Conservation (phyloP, 2,797 vertebrate species). For the Dipus sagitta region DNA sequence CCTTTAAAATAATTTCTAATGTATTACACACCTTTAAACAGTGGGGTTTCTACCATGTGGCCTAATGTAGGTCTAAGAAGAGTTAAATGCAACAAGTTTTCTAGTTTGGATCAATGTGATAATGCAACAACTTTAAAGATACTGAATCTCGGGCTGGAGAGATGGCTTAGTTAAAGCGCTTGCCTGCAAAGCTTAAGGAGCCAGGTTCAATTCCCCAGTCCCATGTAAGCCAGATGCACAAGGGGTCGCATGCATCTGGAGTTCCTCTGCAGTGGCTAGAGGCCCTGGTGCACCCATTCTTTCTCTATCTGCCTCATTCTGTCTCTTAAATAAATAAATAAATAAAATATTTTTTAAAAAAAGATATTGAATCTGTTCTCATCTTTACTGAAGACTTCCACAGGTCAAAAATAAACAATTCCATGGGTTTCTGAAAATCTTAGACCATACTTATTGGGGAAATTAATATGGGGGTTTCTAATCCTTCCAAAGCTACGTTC, state of each 20-base stretch:
- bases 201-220: no score
- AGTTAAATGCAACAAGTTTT: slow-evolving; percentile 23
- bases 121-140: slow-evolving; percentile 25
- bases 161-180: no score
- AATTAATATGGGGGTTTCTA: not conserved
- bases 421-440: not conserved
- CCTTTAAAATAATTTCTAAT: not conserved
- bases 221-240: no score
- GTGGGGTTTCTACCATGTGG: not conserved
- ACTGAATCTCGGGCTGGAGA: not conserved
- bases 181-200: no score
- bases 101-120: slow-evolving; percentile 56
- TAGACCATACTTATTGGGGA: not conserved
- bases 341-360: no score
- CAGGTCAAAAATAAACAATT: slow-evolving; percentile 50
- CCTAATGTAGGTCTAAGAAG: slow-evolving; percentile 10
- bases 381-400: not conserved
- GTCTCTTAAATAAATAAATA: no score
- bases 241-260: no score
- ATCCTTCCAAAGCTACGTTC: not conserved
- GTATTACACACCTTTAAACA: not conserved
- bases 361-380: not conserved
- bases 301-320: no score
- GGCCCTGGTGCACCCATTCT: no score
- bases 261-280: no score